Evolutionary conservation across 2,797 vertebrate genomes (phyloP).

Genomic region (Taeniopygia guttata): DNA sequence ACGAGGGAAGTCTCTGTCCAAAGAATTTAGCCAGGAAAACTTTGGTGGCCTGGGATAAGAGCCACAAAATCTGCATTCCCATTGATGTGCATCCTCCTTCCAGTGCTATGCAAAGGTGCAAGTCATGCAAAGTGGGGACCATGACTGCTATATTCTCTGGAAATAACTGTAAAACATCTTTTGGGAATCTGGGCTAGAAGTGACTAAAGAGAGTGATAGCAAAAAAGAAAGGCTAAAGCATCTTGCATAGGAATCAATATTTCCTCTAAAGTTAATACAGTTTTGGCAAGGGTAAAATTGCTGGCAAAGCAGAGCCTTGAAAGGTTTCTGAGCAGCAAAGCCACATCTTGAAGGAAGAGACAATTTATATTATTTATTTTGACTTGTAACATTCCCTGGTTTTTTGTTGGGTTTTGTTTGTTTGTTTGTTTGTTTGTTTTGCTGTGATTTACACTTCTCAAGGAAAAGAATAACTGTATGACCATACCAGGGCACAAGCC

Average conservation of each 20-base stretch:
- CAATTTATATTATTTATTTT: neutral
- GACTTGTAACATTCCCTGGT: neutral
- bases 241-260: neutral
- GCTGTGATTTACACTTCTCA: neutral
- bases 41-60: neutral
- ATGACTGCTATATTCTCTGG: accelerated
- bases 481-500: neutral
- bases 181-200: neutral
- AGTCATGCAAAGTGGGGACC: neutral
- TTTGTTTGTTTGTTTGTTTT: too few species aligned
- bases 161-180: neutral
- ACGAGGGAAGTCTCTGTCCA: neutral
- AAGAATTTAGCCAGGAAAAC: neutral
- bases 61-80: neutral
- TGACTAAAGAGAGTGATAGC: neutral
- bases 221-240: neutral
- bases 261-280: neutral
- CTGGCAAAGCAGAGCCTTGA: neutral
- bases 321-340: neutral
- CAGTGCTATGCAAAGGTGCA: neutral
- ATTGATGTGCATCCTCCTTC: neutral
- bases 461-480: neutral
- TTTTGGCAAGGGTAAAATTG: neutral
- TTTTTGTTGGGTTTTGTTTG: too few species aligned
- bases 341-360: neutral